Base-by-base conservation (phyloP, 2,113 vertebrate species). In the Burhinus oedicnemus region DNA sequence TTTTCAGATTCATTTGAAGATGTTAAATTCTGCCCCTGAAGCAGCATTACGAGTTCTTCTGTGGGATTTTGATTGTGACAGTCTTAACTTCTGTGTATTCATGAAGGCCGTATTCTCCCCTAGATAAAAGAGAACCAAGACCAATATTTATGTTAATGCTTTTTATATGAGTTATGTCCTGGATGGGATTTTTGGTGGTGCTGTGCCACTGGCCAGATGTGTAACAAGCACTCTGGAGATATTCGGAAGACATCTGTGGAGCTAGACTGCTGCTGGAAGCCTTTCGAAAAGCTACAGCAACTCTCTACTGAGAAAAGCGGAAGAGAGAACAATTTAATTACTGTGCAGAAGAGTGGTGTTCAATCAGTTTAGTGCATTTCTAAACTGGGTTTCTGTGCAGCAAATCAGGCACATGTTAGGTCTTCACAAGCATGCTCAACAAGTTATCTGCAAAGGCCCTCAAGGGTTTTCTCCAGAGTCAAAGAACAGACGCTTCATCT, bases 21-120 rank as follows among this genome's bases (percentile, higher is more conserved):
- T 12, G 22, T 3, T 68, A 87, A 17, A 76, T 45, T 89, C 38
- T 42, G 17, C 36, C 72, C 22, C 15, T 54, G 51, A 70, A 52
- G 15, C 6, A 93, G 45, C 49, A 71, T 98, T 99, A 99, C 1
- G 98, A 99, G 80, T 98, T 99, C 97, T 99, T 99, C 96, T 99
- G 97, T 58, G 98, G 98, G 94, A 99, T 98, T 98, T 98, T 99
- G 95, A 99, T 98, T 44, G 98, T 99, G 92, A 99, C 98, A 5
- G 99, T 99, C 97, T 99, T 99, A 82, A 99, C 94, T 95, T 99
- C 99, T 40, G 98, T 99, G 71, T 99, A 99, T 95, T 99, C 98
- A 23, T 98, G 98, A 87, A 99, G 92, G 69, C 98, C 98, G 12
- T 99, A 98, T 97, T 99, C 98, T 86, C 99, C 99, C 95, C 99